Evolutionary conservation across 2,113 vertebrate species (phyloP).

Genomic region (Ancistrus triradiatus): DNA sequence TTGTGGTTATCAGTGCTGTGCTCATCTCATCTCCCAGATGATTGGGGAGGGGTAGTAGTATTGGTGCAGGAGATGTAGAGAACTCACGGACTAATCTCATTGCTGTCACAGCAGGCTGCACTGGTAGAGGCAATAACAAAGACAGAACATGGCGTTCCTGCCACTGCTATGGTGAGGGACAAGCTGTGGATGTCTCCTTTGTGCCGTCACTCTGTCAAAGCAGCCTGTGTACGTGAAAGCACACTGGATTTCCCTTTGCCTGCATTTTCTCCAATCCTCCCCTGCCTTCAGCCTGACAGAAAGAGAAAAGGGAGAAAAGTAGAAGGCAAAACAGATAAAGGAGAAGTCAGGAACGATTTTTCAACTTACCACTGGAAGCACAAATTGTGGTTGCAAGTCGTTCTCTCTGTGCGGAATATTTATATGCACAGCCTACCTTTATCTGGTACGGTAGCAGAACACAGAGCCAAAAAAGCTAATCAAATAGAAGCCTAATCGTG

Average conservation of each 20-base stretch:
- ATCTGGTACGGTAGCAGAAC: conserved; percentile 14
- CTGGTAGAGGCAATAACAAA: conserved; percentile 36
- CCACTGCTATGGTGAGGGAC: conserved; percentile 33
- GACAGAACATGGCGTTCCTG: conserved; percentile 28
- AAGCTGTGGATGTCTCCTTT: conserved; percentile 32
- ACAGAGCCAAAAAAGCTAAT: conserved; percentile 6
- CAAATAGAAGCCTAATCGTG: conserved; percentile 15
- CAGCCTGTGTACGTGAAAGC: conserved; percentile 23
- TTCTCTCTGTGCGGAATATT: conserved; percentile 16
- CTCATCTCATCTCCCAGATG: conserved; percentile 29
- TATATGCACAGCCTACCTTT: conserved; percentile 25
- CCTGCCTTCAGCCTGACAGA: conserved; percentile 37
- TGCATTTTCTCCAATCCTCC: conserved; percentile 28
- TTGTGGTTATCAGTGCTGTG: conserved; percentile 12
- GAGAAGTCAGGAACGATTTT: conserved; percentile 47
- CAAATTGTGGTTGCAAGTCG: conserved; percentile 30
- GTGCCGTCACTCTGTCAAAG: conserved; percentile 32
- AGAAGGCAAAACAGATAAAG: conserved; percentile 38
- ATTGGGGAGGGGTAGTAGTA: conserved; percentile 19
- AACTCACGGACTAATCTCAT: too few relatives aligned
- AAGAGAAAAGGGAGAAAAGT: conserved; percentile 30
- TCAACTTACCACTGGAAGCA: conserved; percentile 42
- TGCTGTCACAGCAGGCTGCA: conserved; percentile 39
- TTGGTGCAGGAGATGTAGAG: too few relatives aligned
- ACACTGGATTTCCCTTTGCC: conserved; percentile 32